Conservation (phyloP, 2,797 vertebrate genomes). For the Esox masquinongy region DNA sequence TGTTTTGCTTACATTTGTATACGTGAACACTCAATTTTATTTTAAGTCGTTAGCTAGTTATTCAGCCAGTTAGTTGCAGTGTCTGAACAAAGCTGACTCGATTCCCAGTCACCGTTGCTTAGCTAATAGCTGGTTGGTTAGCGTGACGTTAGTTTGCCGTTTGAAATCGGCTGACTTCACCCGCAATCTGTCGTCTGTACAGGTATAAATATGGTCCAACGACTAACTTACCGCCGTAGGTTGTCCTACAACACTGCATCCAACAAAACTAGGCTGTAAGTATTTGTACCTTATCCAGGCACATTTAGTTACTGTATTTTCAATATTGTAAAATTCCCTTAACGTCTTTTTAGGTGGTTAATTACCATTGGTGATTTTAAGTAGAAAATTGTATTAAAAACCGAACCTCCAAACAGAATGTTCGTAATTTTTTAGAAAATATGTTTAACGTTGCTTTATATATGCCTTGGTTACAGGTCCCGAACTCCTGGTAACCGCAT, state of each 20-base stretch:
- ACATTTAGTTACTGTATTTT: neutral
- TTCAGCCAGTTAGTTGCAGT: no score
- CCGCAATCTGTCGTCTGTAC: neutral
- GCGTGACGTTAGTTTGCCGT: no score
- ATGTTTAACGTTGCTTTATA: neutral
- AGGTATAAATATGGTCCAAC: constrained; percentile 91
- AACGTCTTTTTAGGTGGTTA: neutral
- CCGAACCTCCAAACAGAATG: neutral
- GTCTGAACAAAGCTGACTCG: no score
- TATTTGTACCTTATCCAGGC: constrained; percentile 20
- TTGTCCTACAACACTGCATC: constrained; percentile 99
- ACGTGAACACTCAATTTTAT: no score
- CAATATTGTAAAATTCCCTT: neutral
- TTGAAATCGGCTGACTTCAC: no score
- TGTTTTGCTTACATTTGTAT: no score
- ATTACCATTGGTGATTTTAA: no score
- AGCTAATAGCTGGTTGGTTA: no score
- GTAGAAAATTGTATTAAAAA: no score
- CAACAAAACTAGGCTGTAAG: constrained; percentile 98
- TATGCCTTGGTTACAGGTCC: constrained; percentile 74
- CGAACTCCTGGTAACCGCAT: constrained; percentile 97
- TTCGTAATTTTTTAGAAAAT: neutral
- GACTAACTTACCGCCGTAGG: constrained; percentile 97
- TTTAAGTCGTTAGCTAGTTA: no score
- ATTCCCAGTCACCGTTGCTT: no score